Conservation (phyloP, 2,888 invertebrate genomes). For the Aproaerema taeniolella region DNA sequence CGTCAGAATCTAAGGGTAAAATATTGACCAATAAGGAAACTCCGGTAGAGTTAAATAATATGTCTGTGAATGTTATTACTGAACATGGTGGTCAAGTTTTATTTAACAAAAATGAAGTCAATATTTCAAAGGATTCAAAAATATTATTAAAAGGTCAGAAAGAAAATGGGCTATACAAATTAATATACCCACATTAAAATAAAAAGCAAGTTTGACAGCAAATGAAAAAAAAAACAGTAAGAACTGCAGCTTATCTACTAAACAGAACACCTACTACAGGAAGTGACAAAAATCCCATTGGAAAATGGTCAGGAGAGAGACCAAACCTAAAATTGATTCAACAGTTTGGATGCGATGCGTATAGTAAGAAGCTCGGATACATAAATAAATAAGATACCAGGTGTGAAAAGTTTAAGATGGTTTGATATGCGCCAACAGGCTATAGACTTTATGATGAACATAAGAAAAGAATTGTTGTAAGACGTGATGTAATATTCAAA, state of each 20-base stretch:
- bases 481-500: not conserved
- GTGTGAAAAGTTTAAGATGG: not conserved
- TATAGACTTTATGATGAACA: not conserved
- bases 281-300: not conserved
- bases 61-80: too few species aligned
- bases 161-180: too few species aligned
- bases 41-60: too few species aligned
- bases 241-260: slow-evolving; percentile 15
- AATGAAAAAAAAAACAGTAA: too few species aligned
- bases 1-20: too few species aligned
- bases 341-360: not conserved
- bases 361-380: not conserved
- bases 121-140: too few species aligned
- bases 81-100: too few species aligned
- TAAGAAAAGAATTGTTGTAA: not conserved
- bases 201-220: too few species aligned
- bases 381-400: not conserved
- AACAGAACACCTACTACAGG: slow-evolving; percentile 8
- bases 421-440: not conserved
- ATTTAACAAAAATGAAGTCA: too few species aligned
- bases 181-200: too few species aligned
- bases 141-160: too few species aligned
- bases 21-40: too few species aligned
- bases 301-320: not conserved
- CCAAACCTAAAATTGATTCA: not conserved